These are phyloP conservation scores for Platanista minor DNA, from an alignment of 2,113 vertebrate genomes.

Conservation along the genomic window DNA sequence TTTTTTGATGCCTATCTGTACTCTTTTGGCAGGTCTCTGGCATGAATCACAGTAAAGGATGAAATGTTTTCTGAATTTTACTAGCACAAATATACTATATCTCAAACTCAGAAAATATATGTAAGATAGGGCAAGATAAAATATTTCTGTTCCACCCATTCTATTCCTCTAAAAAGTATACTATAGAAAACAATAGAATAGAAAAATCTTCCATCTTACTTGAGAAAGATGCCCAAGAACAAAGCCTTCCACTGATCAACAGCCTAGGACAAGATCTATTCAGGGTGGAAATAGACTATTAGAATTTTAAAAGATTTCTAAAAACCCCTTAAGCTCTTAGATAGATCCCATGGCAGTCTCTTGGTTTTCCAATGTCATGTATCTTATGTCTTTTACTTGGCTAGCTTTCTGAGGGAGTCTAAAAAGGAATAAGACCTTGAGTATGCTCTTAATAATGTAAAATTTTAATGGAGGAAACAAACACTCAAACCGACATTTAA, in stretches of 20 bases:
- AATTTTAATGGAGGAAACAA: neutral
- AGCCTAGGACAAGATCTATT: neutral
- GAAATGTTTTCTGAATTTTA: constrained; percentile 62
- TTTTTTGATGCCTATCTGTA: constrained; percentile 70
- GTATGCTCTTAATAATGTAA: neutral
- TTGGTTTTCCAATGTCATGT: neutral
- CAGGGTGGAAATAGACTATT: neutral
- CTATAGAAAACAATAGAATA: neutral
- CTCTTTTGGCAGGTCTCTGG: constrained; percentile 64
- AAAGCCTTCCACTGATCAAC: neutral
- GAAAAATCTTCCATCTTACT: neutral
- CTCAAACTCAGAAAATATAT: constrained; percentile 35
- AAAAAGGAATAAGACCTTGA: neutral
- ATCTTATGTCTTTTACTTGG: neutral
- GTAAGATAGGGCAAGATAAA: neutral
- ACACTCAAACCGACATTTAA: neutral
- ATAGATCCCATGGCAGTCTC: neutral
- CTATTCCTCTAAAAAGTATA: neutral
- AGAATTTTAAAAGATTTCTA: neutral
- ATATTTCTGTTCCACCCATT: neutral
- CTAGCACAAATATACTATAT: constrained; percentile 24
- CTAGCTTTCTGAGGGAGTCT: neutral
- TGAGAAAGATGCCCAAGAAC: neutral
- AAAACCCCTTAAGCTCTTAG: neutral
- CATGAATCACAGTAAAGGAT: constrained; percentile 62